Base-by-base conservation (phyloP, 35 echinoderm and acorn worm genomes). In the Amphiura filiformis region DNA sequence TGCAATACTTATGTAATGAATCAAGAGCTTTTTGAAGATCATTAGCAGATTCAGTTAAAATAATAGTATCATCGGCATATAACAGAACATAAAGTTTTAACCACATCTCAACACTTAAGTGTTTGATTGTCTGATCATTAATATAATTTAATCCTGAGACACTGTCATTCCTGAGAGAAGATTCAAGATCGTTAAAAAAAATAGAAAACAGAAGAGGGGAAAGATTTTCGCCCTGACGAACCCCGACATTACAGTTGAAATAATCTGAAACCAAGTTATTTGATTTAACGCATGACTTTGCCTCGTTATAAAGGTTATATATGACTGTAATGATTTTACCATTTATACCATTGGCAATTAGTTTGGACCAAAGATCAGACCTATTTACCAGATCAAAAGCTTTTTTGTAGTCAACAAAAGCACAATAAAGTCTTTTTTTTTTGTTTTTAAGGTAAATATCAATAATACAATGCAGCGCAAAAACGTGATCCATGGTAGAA, bases 121-220 rank as follows among this genome's bases (percentile, higher is more conserved):
- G 28, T 30, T 70, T 70, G 20, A 26, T 70, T 13, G 28, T 30
- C 4, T 70, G 7, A 23, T 5, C 9, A 70, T 11, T 70, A 30
- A n/a, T 70, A 1, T 13, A 70, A 13, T 70, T 70, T 4, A 70
- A 30, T 22, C 78, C 38, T 23, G 38, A 32, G 5, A 80, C 17
- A 34, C 78, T 32, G 35, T 80, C 78, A 22, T 80, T 80, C 35
- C 28, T 36, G 1, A 80, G 2, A n/a, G 34, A 17, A 22, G 28
- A 1, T 36, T 80, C 78, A 1, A 80, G 34, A 80, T 80, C 78
- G 35, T 80, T 80, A 36, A 80, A 32, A 80, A 80, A 80, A 37
- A 80, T 80, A 34, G 78, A 13, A 80, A 36, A 80, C 4, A 37
- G 17, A 7, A 36, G 17, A 36, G 61, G 61, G 2, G 28, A 70